Base-by-base conservation (phyloP, 37 sponge, comb jelly and placozoan genomes). In the Agelas oroides region DNA sequence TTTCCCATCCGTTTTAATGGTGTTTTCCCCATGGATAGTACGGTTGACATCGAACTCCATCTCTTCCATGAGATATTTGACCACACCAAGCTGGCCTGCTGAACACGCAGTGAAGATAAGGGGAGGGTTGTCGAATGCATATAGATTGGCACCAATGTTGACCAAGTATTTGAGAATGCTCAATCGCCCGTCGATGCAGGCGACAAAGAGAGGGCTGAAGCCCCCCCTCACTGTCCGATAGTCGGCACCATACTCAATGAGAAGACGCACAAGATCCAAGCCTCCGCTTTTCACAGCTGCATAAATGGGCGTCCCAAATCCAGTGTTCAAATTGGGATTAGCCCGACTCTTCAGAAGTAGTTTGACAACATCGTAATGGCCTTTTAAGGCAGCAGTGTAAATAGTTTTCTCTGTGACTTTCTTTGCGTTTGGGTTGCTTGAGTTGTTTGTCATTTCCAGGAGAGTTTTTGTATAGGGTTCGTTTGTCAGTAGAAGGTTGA, bases 111-210 rank as follows among this genome's bases (percentile, higher is more conserved):
- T 92, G 78, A 87, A 84, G 21, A 92, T 61, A 13, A 89, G 90
- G 0, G 89, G 92, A 20, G 90, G 95, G 70, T 88, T 91, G 60
- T 65, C 73, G 32, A 86, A 65, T 30, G 61, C 31, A 41, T 36
- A 59, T 19, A 95, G 67, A 53, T 88, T 71, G 8, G 93, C 87
- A 30, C 92, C 95, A 25, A 74, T 37, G 25, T 59, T 83, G 40
- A 93, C 89, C 27, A 96, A 77, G 73, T 91, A 89, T 30, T 79
- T 80, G n/a, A 96, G 80, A 27, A 96, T 86, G 40, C 72, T 63
- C 52, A 94, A 64, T 24, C 75, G 78, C 0, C 90, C 92, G 24
- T 92, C 86, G 27, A 92, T 75, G 67, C 93, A 91, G 36, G 97
- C 84, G 2, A 73, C 75, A 54, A 77, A 87, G 1, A 93, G 41